Conservation (phyloP, 2,888 invertebrate genomes). For the Scaptomyza polygonia region DNA sequence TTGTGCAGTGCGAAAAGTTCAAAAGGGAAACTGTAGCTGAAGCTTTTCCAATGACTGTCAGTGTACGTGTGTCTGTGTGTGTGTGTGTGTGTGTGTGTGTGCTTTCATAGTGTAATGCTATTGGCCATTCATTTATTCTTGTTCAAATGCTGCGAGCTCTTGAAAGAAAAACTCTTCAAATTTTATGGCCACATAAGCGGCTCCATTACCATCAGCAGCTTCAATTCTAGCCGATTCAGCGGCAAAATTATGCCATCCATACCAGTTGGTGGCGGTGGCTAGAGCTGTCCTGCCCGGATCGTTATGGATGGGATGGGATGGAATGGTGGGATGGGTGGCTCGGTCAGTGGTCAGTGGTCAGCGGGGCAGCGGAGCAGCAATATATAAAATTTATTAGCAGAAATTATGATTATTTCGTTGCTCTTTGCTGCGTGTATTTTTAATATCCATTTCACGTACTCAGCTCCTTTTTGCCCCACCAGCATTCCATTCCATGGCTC, state of each 20-base stretch:
- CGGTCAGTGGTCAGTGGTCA: constrained; percentile 14
- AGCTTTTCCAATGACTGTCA: constrained; percentile 16
- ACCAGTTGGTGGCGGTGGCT: constrained; percentile 8
- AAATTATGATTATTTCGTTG: constrained; percentile 80
- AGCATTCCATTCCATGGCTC: background rate
- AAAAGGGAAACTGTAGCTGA: constrained; percentile 28
- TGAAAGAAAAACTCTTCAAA: constrained; percentile 57
- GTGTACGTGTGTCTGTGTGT: constrained; percentile 12
- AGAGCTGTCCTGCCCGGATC: constrained; percentile 7
- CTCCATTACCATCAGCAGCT: constrained; percentile 53
- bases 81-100: constrained; percentile 10
- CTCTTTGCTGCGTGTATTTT: constrained; percentile 74
- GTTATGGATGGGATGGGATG: background rate
- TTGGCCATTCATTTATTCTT: constrained; percentile 36
- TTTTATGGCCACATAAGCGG: constrained; percentile 74
- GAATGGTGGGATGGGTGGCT: background rate
- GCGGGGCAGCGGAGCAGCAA: constrained; percentile 57
- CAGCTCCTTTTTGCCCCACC: constrained; percentile 7
- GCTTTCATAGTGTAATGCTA: constrained; percentile 6
- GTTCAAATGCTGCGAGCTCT: constrained; percentile 36
- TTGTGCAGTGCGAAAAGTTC: constrained; percentile 14
- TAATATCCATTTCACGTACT: constrained; percentile 72
- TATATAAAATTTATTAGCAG: constrained; percentile 80
- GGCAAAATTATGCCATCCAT: constrained; percentile 38
- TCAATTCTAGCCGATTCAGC: constrained; percentile 69